phyloP scores from a whole-genome alignment of 1,140 invertebrate genomes.

The Apis mellifera region DNA sequence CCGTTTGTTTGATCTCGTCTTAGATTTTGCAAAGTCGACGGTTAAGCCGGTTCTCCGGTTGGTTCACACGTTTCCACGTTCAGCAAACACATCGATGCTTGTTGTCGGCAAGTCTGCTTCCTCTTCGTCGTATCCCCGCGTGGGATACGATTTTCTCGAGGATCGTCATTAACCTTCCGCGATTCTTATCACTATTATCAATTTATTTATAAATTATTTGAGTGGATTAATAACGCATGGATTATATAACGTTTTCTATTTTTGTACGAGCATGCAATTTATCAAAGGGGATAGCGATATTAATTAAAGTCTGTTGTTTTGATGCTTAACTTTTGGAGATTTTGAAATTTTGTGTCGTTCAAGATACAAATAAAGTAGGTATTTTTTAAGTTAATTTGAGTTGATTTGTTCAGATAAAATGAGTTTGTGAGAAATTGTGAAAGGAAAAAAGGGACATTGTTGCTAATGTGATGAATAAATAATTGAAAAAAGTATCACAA shows the following conservation, averaged over 20 bases:
- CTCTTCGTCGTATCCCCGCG: not conserved
- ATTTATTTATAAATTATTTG: too few relatives aligned
- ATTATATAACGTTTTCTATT: too few relatives aligned
- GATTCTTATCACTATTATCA: not conserved
- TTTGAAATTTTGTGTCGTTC: too few relatives aligned
- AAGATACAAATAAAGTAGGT: too few relatives aligned
- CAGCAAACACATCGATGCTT: constrained; percentile 39
- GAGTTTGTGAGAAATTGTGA: too few relatives aligned
- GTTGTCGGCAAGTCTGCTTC: not conserved
- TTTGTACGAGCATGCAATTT: constrained; percentile 39
- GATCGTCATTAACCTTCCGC: not conserved
- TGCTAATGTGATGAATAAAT: too few relatives aligned
- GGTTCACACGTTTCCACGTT: constrained; percentile 53
- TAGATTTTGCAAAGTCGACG: constrained; percentile 56
- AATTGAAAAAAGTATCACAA: too few relatives aligned
- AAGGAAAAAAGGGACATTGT: too few relatives aligned
- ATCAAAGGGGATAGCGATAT: constrained; percentile 48
- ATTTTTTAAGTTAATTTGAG: too few relatives aligned
- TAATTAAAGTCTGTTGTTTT: constrained; percentile 31
- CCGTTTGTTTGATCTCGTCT: constrained; percentile 59
- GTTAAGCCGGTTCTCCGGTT: constrained; percentile 45
- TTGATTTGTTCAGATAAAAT: too few relatives aligned
- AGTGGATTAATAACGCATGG: too few relatives aligned
- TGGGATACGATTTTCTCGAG: not conserved
- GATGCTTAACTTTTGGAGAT: too few relatives aligned